These are phyloP conservation scores for Oenanthe melanoleuca DNA, from an alignment of 2,113 vertebrate genomes.

Conservation along the genomic window DNA sequence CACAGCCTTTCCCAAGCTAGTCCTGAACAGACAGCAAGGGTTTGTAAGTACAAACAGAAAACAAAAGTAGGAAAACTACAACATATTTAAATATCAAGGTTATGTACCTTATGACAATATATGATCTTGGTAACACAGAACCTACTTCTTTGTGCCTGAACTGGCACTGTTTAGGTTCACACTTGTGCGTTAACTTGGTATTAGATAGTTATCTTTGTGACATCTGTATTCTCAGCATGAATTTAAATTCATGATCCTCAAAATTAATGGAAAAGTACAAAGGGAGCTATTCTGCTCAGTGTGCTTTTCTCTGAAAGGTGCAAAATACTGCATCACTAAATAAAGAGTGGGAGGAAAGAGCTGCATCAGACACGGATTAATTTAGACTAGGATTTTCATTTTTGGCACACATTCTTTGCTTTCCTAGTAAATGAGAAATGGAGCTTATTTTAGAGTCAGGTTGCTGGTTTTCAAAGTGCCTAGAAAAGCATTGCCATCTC, in stretches of 20 bases:
- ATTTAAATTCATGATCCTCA: neutral
- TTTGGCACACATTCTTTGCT: slow-evolving; percentile 26
- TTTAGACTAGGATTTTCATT: slow-evolving; percentile 28
- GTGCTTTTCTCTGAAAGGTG: neutral
- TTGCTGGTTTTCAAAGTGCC: slow-evolving; percentile 25
- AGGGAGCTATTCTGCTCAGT: neutral
- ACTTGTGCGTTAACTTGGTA: neutral
- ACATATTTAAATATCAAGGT: neutral
- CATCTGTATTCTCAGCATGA: neutral
- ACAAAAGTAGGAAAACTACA: neutral
- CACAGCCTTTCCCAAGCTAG: neutral
- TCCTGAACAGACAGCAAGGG: neutral
- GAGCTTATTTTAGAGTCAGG: slow-evolving; percentile 42
- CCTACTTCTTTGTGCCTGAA: neutral
- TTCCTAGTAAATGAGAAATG: slow-evolving; percentile 12
- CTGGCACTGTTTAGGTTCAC: neutral
- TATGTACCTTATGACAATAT: neutral
- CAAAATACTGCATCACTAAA: slow-evolving; percentile 6
- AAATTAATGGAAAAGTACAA: neutral
- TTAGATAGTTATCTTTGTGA: neutral
- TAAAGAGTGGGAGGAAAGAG: neutral
- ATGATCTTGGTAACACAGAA: neutral
- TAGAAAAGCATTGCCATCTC: slow-evolving; percentile 28
- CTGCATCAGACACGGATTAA: slow-evolving; percentile 9
- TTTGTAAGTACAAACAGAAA: neutral